These are phyloP conservation scores for Drosophila lacteicornis DNA, from an alignment of 1,140 invertebrate species.

Conservation along the genomic window DNA sequence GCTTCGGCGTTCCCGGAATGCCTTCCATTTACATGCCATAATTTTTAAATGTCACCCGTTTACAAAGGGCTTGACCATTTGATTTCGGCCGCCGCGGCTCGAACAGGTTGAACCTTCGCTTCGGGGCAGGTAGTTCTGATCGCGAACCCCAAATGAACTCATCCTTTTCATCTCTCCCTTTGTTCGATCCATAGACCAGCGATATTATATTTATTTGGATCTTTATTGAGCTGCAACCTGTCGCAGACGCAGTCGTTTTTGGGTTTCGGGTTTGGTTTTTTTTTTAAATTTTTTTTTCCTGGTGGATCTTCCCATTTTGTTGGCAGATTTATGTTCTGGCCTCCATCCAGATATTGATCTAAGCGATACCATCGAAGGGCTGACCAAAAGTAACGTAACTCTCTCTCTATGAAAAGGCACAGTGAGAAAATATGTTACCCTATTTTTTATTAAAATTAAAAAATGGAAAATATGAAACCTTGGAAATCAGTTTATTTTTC, in stretches of 20 bases:
- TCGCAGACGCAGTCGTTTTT: conserved; percentile 52
- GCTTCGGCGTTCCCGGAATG: conserved; percentile 66
- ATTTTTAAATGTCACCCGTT: conserved; percentile 82
- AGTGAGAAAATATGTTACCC: neutral
- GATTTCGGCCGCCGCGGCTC: conserved; percentile 62
- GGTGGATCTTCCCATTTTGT: conserved; percentile 33
- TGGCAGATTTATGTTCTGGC: conserved; percentile 76
- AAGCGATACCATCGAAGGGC: conserved; percentile 32
- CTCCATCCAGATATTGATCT: conserved; percentile 52
- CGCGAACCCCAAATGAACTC: conserved; percentile 74
- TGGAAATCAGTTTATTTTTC: too few relatives aligned
- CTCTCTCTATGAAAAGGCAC: conserved; percentile 16
- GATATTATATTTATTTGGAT: conserved; percentile 79
- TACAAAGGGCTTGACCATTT: conserved; percentile 78
- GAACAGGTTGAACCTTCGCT: conserved; percentile 64
- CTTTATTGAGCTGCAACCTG: conserved; percentile 82
- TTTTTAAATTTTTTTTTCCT: conserved; percentile 9
- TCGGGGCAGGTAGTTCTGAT: conserved; percentile 28
- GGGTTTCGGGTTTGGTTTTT: conserved; percentile 28
- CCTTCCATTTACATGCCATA: conserved; percentile 82
- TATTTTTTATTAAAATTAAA: neutral
- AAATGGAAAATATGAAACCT: too few relatives aligned
- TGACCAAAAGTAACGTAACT: conserved; percentile 14
- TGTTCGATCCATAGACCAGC: conserved; percentile 46
- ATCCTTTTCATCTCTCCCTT: conserved; percentile 62